These are phyloP conservation scores for Euura lappo DNA, from an alignment of 1,140 invertebrate species.

Conservation along the genomic window DNA sequence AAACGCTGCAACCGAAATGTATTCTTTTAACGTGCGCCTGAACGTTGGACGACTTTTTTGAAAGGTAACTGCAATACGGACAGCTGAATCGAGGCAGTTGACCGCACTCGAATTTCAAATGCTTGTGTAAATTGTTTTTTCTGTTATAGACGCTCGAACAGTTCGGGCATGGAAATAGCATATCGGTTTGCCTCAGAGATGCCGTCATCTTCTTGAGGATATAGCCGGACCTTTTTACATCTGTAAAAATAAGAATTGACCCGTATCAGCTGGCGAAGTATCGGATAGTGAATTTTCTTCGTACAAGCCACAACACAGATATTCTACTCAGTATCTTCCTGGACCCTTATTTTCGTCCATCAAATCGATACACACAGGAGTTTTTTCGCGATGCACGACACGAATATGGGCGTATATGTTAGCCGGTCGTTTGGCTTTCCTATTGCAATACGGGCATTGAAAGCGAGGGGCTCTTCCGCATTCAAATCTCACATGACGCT, in stretches of 20 bases:
- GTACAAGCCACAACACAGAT: too few relatives aligned
- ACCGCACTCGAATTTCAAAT: slow-evolving; percentile 50
- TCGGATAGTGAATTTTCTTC: too few relatives aligned
- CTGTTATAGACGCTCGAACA: slow-evolving; percentile 32
- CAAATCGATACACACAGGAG: too few relatives aligned
- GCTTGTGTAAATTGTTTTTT: slow-evolving; percentile 33
- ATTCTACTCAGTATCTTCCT: too few relatives aligned
- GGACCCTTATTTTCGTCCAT: too few relatives aligned
- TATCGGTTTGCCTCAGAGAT: background rate
- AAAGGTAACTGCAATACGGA: slow-evolving; percentile 37
- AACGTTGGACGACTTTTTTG: slow-evolving; percentile 28
- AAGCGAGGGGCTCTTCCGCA: slow-evolving; percentile 73
- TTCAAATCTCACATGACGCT: slow-evolving; percentile 71
- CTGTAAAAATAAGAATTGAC: too few relatives aligned
- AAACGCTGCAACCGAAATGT: too few relatives aligned
- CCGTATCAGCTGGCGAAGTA: too few relatives aligned
- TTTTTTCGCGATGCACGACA: slow-evolving; percentile 28
- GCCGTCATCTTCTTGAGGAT: too few relatives aligned
- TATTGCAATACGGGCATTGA: slow-evolving; percentile 64
- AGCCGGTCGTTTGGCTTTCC: slow-evolving; percentile 40
- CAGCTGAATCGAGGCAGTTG: slow-evolving; percentile 42
- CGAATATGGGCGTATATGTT: slow-evolving; percentile 48
- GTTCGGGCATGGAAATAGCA: slow-evolving; percentile 30
- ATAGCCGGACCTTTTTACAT: too few relatives aligned
- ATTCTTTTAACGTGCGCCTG: slow-evolving; percentile 25